A percentile compares a stretch with the other conserved stretches of the same genome.
Conservation (phyloP, 1,140 invertebrate genomes). For the fruit fly (Drosophila melanogaster) region DNA sequence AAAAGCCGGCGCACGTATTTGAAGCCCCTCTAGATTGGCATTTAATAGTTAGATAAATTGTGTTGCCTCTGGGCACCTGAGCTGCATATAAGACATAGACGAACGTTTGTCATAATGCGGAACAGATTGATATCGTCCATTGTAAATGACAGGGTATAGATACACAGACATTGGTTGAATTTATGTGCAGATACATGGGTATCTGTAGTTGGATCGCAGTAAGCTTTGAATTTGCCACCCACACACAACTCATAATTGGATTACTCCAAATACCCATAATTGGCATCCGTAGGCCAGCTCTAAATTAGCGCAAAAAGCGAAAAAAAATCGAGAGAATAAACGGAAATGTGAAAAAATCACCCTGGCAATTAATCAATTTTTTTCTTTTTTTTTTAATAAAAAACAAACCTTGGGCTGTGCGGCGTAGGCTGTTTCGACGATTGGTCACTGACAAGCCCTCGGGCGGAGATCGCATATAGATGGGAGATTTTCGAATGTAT, state of each 20-base stretch:
- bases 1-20: conserved; percentile 59
- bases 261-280: conserved; percentile 54
- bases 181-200: conserved; percentile 16
- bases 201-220: conserved; percentile 9
- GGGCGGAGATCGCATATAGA: not conserved
- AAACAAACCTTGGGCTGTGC: conserved; percentile 42
- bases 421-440: conserved; percentile 51
- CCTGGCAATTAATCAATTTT: conserved; percentile 70
- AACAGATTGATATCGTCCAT: conserved; percentile 44
- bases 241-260: conserved; percentile 34
- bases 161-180: conserved; percentile 3
- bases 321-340: conserved; percentile 43
- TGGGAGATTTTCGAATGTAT: not conserved
- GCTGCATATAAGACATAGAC: conserved; percentile 51
- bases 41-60: conserved; percentile 63
- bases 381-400: conserved; percentile 62
- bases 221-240: conserved; percentile 8
- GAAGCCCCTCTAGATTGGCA: conserved; percentile 59
- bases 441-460: conserved; percentile 59
- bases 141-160: conserved; percentile 3
- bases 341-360: conserved; percentile 45
- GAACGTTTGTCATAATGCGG: conserved; percentile 77
- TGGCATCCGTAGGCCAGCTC: conserved; percentile 46
- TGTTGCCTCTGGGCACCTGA: conserved; percentile 59
- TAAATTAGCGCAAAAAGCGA: conserved; percentile 55